phyloP scores from a whole-genome alignment of 2,797 vertebrate genomes.

The Florisuga fusca region DNA sequence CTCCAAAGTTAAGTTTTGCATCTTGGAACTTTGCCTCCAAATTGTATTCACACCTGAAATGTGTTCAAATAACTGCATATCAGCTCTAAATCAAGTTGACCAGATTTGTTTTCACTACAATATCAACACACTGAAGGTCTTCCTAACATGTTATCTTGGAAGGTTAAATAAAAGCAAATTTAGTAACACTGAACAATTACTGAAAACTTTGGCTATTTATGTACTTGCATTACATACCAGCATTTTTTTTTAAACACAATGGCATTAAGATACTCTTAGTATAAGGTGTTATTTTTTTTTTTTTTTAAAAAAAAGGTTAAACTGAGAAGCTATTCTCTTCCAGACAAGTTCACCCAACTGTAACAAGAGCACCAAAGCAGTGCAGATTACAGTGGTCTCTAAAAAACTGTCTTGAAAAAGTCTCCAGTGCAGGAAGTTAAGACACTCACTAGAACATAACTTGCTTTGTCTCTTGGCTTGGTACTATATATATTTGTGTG shows the following conservation, averaged over 20 bases:
- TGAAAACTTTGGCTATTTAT: conserved; percentile 68
- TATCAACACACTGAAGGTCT: conserved; percentile 65
- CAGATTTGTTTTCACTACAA: not conserved
- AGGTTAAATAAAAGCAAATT: conserved; percentile 62
- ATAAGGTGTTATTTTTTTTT: conserved; percentile 32
- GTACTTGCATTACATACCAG: conserved; percentile 60
- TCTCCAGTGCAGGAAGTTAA: not conserved
- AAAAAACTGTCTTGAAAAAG: not conserved
- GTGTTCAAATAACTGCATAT: not conserved
- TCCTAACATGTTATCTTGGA: conserved; percentile 46
- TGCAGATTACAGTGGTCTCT: not conserved
- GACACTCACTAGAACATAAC: not conserved
- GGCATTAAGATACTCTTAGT: conserved; percentile 52
- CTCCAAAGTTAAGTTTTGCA: not conserved
- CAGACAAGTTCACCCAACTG: conserved; percentile 1
- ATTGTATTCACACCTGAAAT: not conserved
- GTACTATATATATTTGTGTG: not conserved
- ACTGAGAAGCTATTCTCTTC: conserved; percentile 36
- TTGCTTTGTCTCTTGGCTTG: not conserved
- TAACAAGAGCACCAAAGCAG: not conserved
- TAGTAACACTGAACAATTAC: conserved; percentile 67
- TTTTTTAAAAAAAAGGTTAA: not conserved
- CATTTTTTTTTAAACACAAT: conserved; percentile 32
- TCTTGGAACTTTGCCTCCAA: not conserved
- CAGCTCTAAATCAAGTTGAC: not conserved